Evolutionary conservation across 92 coral and sea anemone genomes (phyloP).

Genomic region (Heliopora coerulea): DNA sequence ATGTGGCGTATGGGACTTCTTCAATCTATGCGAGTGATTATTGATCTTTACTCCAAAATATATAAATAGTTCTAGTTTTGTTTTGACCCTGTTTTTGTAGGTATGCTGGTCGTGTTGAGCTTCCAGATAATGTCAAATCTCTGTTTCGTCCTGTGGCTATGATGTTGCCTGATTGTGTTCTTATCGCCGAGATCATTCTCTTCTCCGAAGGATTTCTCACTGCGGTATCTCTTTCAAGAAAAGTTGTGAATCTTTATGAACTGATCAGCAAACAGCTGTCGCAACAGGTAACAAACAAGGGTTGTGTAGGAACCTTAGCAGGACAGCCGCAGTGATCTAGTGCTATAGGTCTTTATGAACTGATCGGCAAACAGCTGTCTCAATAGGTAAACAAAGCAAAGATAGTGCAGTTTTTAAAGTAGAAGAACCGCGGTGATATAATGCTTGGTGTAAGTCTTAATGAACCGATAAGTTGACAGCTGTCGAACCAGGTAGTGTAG

Average conservation of each 20-base stretch:
- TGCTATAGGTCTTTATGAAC: slow-evolving; percentile 80
- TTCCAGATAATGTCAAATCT: slow-evolving; percentile 89
- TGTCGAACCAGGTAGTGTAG: no score
- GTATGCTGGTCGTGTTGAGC: slow-evolving; percentile 95
- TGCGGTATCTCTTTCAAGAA: slow-evolving; percentile 83
- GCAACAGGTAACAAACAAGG: slow-evolving; percentile 70
- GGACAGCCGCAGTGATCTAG: no score
- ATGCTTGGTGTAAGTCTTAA: slow-evolving; percentile 81
- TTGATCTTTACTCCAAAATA: no score
- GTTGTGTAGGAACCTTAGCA: no score
- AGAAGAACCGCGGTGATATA: no score
- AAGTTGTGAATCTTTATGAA: slow-evolving; percentile 83
- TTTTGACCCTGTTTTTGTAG: slow-evolving; percentile 52
- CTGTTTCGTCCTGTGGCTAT: slow-evolving; percentile 96
- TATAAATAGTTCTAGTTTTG: no score
- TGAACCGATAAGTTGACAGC: slow-evolving; percentile 84
- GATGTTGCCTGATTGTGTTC: slow-evolving; percentile 95
- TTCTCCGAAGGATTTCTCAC: slow-evolving; percentile 92
- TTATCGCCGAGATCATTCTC: slow-evolving; percentile 90
- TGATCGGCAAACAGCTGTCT: slow-evolving; percentile 90
- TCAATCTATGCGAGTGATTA: no score
- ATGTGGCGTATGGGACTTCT: no score
- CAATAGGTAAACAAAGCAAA: slow-evolving; percentile 73
- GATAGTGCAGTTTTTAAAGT: no score
- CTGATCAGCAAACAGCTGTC: slow-evolving; percentile 93